Evolutionary conservation across 2,113 vertebrate species (phyloP).

Genomic region (Notechis scutatus): DNA sequence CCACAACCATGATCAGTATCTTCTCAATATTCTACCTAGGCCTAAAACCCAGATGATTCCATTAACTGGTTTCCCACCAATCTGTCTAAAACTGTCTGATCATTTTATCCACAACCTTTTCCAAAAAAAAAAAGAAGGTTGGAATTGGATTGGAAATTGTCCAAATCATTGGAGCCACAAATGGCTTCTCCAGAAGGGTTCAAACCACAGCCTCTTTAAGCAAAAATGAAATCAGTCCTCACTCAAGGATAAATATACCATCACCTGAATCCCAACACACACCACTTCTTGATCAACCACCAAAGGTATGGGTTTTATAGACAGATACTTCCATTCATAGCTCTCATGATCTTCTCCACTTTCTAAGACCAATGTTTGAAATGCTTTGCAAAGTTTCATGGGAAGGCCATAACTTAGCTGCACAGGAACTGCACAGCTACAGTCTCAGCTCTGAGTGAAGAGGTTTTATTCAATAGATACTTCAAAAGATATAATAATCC

Average conservation of each 20-base stretch:
- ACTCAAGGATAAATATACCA: background rate
- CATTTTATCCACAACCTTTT: background rate
- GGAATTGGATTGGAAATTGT: background rate
- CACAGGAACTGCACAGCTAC: background rate
- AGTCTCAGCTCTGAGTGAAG: background rate
- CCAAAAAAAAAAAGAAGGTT: background rate
- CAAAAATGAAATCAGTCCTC: background rate
- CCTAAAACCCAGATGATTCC: background rate
- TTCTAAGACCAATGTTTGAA: background rate
- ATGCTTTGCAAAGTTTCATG: background rate
- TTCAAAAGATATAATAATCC: background rate
- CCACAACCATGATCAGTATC: background rate
- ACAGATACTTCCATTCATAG: background rate
- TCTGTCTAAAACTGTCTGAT: background rate
- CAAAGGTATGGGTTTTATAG: background rate
- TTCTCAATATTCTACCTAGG: background rate
- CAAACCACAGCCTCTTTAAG: background rate
- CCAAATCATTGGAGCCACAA: background rate
- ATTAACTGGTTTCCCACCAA: background rate
- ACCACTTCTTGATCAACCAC: background rate
- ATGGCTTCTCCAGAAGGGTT: background rate
- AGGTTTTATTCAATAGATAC: background rate
- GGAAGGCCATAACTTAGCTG: no score
- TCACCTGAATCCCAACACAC: background rate
- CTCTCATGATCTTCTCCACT: background rate